Base-by-base conservation (phyloP, 2,888 invertebrate genomes). In the Glaucopsyche alexis region DNA sequence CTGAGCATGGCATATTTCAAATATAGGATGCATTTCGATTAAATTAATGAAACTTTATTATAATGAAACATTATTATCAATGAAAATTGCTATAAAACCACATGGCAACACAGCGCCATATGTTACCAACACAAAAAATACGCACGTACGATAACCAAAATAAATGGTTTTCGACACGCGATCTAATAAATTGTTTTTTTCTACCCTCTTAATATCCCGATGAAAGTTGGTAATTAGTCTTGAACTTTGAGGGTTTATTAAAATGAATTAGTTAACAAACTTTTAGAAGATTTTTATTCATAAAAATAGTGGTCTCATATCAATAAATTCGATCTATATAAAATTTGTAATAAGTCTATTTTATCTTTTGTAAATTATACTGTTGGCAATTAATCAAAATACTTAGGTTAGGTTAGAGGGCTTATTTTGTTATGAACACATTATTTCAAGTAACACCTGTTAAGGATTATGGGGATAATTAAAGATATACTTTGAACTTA, bases 151-250 rank as follows among this genome's bases (percentile, higher is more conserved):
- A 55, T 55, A 55, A 55, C 55, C 29, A 38, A 60, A 47, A 29
- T 7, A 47, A 49, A 69, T 69, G 19, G 69, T 69, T 69, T 69
- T 29, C 16, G 47, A 29, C 69, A 69, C 69, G 69, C 69, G 47
- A 69, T 69, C 69, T 47, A 13, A 49, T 47, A 69, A 47, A 47
- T 47, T 16, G 47, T 49, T 69, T 67, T n/a, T 64, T 69, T 69
- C 69, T 47, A 69, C 69, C 69, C 69, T 49, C 49, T 1, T 60
- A 60, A 19, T 69, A 47, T 69, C 69, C 29, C 47, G 29, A 69
- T 69, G 69, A 69, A 69, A 49, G 69, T 69, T 69, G 13, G 11
- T 49, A 69, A 69, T 69, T 69, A 29, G 42, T 66, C 66, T 42
- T 14, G 60, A 60, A 29, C 29, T 60, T 60, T 14, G 29, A 29